Evolutionary conservation across 2,113 vertebrate species (phyloP).

Genomic region (Xyrauchen texanus): DNA sequence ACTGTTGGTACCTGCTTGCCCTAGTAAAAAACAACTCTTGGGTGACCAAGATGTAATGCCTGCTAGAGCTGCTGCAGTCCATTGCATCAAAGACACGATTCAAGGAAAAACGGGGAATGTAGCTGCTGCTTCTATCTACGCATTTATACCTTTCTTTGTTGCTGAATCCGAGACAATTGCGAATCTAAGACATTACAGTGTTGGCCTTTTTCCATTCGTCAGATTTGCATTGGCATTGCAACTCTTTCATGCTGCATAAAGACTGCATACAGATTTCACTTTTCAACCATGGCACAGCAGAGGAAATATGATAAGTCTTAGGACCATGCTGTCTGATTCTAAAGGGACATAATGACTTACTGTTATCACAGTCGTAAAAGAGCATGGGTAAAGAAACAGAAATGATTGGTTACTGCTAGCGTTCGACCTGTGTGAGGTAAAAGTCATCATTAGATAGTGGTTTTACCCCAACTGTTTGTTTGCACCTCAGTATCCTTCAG

Average conservation of each 20-base stretch:
- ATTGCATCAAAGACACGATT: not conserved
- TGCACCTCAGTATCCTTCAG: not conserved
- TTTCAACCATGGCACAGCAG: not conserved
- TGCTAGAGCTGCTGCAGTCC: not conserved
- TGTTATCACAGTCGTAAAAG: slow-evolving; percentile 1
- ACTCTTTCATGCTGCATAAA: slow-evolving; percentile 9
- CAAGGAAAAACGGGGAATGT: not conserved
- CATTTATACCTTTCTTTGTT: not conserved
- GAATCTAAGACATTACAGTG: not conserved
- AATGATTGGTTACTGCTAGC: slow-evolving; percentile 1
- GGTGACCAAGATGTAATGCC: not conserved
- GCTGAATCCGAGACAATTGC: not conserved
- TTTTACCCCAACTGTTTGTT: not conserved
- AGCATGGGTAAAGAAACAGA: not conserved
- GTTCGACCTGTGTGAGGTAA: not conserved
- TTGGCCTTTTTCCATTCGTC: not conserved
- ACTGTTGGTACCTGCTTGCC: not conserved
- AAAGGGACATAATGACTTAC: not conserved
- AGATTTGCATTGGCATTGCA: slow-evolving; percentile 20
- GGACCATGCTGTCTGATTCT: slow-evolving; percentile 3
- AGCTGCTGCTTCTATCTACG: not conserved
- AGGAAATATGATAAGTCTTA: not conserved
- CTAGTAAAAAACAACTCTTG: not conserved
- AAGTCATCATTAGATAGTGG: not conserved
- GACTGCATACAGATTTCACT: not conserved